Evolutionary conservation across 2,888 invertebrate genomes (phyloP).

Genomic region (Gordius sp.): DNA sequence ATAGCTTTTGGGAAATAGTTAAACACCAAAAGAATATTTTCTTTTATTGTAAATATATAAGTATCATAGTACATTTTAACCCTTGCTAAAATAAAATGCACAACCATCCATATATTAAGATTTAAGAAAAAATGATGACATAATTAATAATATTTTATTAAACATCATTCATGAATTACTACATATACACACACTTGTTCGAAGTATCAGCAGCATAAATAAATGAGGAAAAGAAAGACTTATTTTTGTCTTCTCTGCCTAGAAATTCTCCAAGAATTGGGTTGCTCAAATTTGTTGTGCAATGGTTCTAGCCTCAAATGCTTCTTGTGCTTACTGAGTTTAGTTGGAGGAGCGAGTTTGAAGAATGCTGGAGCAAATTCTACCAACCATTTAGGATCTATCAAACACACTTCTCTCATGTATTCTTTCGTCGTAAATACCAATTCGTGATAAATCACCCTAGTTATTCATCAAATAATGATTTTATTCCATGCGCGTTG

Average conservation of each 20-base stretch:
- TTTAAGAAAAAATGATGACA: no score
- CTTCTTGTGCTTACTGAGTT: constrained; percentile 90
- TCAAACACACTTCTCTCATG: constrained; percentile 75
- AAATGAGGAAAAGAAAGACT: neutral
- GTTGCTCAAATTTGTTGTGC: constrained; percentile 94
- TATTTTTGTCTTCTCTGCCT: constrained; percentile 25
- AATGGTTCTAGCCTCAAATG: constrained; percentile 87
- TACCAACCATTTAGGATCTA: constrained; percentile 90
- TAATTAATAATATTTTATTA: no score
- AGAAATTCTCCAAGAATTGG: constrained; percentile 95
- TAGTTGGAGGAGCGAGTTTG: constrained; percentile 90
- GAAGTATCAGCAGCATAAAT: no score
- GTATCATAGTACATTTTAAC: no score
- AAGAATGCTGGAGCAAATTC: constrained; percentile 98
- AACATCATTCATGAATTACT: no score
- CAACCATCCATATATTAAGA: no score
- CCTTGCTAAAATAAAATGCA: no score
- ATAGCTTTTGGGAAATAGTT: no score
- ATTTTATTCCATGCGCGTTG: no score
- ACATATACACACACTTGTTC: no score
- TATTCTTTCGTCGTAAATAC: constrained; percentile 96
- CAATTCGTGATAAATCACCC: constrained; percentile 90
- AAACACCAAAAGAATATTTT: no score
- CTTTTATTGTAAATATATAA: no score
- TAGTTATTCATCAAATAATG: constrained; percentile 28